Base-by-base conservation (phyloP, 2,888 invertebrate species). In the Drosophila mayaguana region DNA sequence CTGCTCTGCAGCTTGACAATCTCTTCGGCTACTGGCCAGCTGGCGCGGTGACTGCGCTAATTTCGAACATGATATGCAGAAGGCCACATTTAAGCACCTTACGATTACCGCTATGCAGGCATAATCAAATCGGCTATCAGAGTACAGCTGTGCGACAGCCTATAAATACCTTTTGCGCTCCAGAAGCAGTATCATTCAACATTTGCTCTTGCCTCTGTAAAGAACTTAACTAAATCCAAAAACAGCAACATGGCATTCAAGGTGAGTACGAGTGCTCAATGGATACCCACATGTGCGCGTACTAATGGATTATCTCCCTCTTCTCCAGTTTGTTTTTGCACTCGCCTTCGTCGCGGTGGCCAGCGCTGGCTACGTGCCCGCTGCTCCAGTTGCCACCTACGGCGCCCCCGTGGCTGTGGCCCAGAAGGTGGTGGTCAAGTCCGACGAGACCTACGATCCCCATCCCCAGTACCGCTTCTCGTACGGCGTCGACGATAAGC, bases 401-500 rank as follows among this genome's bases (percentile, higher is more conserved):
- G 81, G 63, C 18, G 86, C 89, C 2, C 88, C 86, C 28, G 74
- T 90, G 20, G 88, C 90, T 20, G 85, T 91, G 18, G 88, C 91
- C 60, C 91, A 91, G 48, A 90, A 91, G 62, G 88, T 90, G 40
- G 68, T 88, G 42, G 80, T 88, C 59, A 88, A 90, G 78, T 77
- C 83, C 36, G 83, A 79, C n/a, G 88, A 81, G 64, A 91, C 91
- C 61, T 91, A 90, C 75, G 92, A 92, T 61, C 86, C 91, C 18
- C 90, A 92, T 80, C 92, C 92, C 20, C 91, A 92, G 65, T 92
- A 92, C 85, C 89, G 90, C 60, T 93, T 80, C 80, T 89, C 89
- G 20, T 93, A 93, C 55, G 92, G 91, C 67, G 91, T 93, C 8
- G 89, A 92, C 60, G 93, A 93, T 72, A 69, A 86, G 3, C 40